Conservation (phyloP, 1,140 invertebrate genomes). For the Mizuhopecten yessoensis region DNA sequence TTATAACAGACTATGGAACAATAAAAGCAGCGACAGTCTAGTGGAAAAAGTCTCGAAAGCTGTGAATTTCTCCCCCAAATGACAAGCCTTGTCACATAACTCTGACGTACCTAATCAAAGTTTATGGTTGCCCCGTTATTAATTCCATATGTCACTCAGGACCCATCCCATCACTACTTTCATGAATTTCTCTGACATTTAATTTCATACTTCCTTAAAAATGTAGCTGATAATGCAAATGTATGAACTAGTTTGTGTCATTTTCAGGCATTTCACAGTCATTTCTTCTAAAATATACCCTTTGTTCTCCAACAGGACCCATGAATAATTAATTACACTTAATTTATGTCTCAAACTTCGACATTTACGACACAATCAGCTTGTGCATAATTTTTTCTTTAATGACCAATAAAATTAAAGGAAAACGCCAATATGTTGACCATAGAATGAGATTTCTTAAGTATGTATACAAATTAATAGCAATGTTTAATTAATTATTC, state of each 20-base stretch:
- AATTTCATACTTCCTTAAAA: constrained; percentile 39
- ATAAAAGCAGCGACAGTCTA: not conserved
- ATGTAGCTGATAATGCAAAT: not conserved
- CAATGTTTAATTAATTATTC: not conserved
- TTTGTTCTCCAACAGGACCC: not conserved
- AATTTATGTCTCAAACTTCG: constrained; percentile 39
- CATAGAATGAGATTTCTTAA: not conserved
- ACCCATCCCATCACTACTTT: not conserved
- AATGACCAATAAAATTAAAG: constrained; percentile 24
- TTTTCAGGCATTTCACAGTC: constrained; percentile 22
- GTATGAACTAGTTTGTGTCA: constrained; percentile 33
- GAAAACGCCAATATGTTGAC: constrained; percentile 29
- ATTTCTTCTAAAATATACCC: constrained; percentile 39
- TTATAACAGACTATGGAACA: not conserved
- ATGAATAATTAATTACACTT: constrained; percentile 36
- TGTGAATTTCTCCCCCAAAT: constrained; percentile 13
- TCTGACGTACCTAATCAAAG: constrained; percentile 16
- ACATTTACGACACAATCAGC: constrained; percentile 26
- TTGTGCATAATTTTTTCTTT: constrained; percentile 28
- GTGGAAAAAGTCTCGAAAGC: not conserved
- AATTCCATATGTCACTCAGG: not conserved
- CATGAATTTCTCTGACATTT: constrained; percentile 39
- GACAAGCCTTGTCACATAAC: not conserved
- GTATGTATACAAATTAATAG: not conserved
- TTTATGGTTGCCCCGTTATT: not conserved